Evolutionary conservation across 1,140 invertebrate species (phyloP).

Genomic region (Charaxes varanes): DNA sequence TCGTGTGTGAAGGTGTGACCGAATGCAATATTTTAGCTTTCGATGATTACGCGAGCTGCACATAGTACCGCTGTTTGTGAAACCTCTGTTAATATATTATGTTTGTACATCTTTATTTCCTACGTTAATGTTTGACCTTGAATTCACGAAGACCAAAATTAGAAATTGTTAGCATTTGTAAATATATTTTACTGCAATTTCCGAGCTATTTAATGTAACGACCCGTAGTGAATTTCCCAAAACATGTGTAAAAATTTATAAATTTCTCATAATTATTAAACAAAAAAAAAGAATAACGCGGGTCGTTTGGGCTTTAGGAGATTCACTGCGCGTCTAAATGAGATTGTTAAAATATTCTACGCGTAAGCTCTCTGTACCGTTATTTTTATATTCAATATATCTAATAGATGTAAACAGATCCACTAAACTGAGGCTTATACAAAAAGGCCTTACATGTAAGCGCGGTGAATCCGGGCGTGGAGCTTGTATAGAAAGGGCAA

Average conservation of each 20-base stretch:
- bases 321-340: conserved; percentile 1
- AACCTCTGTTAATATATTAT: conserved; percentile 10
- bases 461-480: conserved; percentile 39
- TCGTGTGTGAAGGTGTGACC: too few relatives aligned
- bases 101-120: conserved; percentile 9
- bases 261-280: neutral
- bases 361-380: conserved; percentile 22
- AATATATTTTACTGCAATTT: conserved; percentile 7
- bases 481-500: conserved; percentile 41
- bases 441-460: conserved; percentile 44
- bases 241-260: conserved; percentile 2
- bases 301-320: conserved; percentile 13
- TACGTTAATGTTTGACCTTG: conserved; percentile 3
- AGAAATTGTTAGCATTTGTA: conserved; percentile 15
- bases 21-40: conserved; percentile 3
- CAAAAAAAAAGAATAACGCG: conserved; percentile 7
- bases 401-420: conserved; percentile 25
- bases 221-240: conserved; percentile 9
- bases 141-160: conserved; percentile 19
- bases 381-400: conserved; percentile 21
- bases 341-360: conserved; percentile 10
- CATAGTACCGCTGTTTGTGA: conserved; percentile 6
- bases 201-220: conserved; percentile 3
- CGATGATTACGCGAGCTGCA: neutral
- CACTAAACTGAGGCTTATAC: conserved; percentile 32